Evolutionary conservation across 2,888 invertebrate species (phyloP).

Genomic region (Byasa hedistus): DNA sequence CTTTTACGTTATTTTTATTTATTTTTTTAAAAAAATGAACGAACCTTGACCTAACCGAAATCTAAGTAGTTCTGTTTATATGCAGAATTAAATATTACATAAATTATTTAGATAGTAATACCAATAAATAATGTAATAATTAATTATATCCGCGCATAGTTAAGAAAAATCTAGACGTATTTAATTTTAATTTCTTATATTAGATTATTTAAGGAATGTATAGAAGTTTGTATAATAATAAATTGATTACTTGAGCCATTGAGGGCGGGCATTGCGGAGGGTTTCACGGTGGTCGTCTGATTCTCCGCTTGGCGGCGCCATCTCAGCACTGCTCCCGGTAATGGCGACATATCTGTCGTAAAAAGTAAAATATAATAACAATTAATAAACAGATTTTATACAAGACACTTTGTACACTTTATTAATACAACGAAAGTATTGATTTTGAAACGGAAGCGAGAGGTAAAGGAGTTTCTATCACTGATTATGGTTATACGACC

Average conservation of each 20-base stretch:
- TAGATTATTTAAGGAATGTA: too few species aligned
- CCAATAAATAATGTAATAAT: too few species aligned
- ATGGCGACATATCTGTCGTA: slow-evolving; percentile 64
- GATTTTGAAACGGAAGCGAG: not conserved
- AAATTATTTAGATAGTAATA: too few species aligned
- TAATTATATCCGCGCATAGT: too few species aligned
- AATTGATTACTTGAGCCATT: slow-evolving; percentile 21
- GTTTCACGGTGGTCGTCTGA: slow-evolving; percentile 37
- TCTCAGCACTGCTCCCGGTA: slow-evolving; percentile 61
- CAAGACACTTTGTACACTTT: not conserved
- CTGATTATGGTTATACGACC: not conserved
- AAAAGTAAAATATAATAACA: slow-evolving; percentile 24
- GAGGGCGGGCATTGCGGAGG: slow-evolving; percentile 28
- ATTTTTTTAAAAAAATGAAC: too few species aligned
- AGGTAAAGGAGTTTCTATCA: not conserved
- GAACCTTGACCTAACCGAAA: too few species aligned
- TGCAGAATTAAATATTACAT: too few species aligned
- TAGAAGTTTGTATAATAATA: not conserved
- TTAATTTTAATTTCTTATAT: too few species aligned
- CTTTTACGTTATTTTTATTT: too few species aligned
- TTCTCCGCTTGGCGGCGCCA: slow-evolving; percentile 62
- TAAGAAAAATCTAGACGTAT: too few species aligned
- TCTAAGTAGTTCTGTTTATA: too few species aligned
- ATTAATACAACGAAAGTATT: not conserved
- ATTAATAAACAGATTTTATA: not conserved